phyloP scores from a whole-genome alignment of 1,140 invertebrate genomes.

The Drosophila santomea region DNA sequence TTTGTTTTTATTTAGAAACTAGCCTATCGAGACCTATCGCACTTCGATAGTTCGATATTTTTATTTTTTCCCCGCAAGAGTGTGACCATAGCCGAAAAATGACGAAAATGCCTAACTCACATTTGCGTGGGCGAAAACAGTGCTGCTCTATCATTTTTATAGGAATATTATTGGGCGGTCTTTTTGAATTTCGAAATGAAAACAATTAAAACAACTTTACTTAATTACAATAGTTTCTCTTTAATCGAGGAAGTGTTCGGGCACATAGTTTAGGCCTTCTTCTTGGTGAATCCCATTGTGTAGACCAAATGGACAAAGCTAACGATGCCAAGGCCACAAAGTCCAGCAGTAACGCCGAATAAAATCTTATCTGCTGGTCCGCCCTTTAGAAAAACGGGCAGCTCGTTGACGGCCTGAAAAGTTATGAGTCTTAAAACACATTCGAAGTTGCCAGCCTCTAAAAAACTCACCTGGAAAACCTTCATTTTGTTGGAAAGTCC shows the following conservation, averaged over 20 bases:
- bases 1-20: constrained; percentile 58
- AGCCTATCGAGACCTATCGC: too few species aligned
- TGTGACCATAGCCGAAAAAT: constrained; percentile 3
- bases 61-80: constrained; percentile 2
- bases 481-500: constrained; percentile 75
- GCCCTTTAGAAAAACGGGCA: constrained; percentile 81
- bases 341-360: constrained; percentile 74
- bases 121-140: background rate
- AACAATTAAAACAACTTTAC: background rate
- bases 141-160: background rate
- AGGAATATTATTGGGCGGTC: background rate
- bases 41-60: too few species aligned
- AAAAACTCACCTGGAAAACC: constrained; percentile 71
- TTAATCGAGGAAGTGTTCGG: constrained; percentile 19
- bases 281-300: constrained; percentile 79
- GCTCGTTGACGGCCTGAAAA: constrained; percentile 69
- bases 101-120: background rate
- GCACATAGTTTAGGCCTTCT: constrained; percentile 66
- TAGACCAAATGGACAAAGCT: constrained; percentile 75
- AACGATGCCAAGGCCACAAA: constrained; percentile 77
- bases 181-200: background rate
- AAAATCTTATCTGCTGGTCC: constrained; percentile 75
- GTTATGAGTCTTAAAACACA: background rate
- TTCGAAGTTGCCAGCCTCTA: rapidly evolving
- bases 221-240: constrained; percentile 11